Conservation (phyloP, 2,797 vertebrate species). For the Pseudochirops cupreus region DNA sequence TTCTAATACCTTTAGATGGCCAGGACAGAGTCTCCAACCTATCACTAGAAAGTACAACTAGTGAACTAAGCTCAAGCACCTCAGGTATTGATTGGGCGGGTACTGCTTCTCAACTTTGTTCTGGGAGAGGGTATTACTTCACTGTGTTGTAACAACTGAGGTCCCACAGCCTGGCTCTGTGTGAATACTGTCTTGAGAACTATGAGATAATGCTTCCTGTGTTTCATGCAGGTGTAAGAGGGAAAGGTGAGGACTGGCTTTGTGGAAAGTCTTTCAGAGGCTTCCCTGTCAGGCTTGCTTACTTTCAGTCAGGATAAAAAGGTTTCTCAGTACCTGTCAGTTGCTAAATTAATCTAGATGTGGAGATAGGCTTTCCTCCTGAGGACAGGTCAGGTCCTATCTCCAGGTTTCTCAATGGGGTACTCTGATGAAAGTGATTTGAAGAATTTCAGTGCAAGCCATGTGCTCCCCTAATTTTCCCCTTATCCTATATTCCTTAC, state of each 20-base stretch:
- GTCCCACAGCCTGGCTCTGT: background rate
- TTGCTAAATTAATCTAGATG: background rate
- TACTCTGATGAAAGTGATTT: constrained; percentile 9
- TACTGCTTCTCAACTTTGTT: background rate
- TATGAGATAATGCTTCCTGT: background rate
- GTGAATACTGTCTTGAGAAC: background rate
- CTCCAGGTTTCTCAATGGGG: constrained; percentile 32
- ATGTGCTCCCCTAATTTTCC: background rate
- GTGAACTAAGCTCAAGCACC: constrained; percentile 91
- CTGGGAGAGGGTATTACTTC: background rate
- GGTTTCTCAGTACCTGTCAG: background rate
- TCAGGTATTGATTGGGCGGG: constrained; percentile 87
- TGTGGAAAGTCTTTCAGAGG: background rate
- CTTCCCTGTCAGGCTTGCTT: background rate
- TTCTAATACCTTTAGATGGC: constrained; percentile 77
- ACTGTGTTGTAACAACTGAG: background rate
- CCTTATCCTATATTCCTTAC: constrained; percentile 19
- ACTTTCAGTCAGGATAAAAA: constrained; percentile 30
- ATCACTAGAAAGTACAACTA: constrained; percentile 89
- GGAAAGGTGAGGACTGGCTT: background rate
- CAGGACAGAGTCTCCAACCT: constrained; percentile 82
- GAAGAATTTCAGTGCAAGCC: background rate
- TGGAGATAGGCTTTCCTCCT: background rate
- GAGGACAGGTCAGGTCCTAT: constrained; percentile 19
- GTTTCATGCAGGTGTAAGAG: background rate